Evolutionary conservation across 2,797 vertebrate species (phyloP), one percentile per base, ranked within the genome.

Genomic region (Halcyon smyrnensis): DNA sequence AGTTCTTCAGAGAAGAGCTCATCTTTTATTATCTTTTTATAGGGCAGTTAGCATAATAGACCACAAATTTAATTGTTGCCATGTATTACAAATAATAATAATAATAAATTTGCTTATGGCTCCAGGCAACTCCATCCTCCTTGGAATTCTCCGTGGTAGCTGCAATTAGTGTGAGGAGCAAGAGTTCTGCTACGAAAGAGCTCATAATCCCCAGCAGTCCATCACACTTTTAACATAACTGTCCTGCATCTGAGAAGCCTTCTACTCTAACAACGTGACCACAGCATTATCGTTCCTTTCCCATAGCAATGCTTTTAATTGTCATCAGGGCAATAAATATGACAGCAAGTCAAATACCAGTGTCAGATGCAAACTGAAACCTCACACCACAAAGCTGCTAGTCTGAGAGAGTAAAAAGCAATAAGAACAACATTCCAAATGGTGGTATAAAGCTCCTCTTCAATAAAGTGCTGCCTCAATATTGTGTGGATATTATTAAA

Each of bases 321-420:
- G 95, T 91, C 96, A 96, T 95, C 87, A 82, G 89, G 87, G 70
- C 84, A 95, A 92, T 96, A 97, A 97, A 97, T 85, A 56, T 41
- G 56, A 91, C 54, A 77, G 84, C 2, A 34, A 91, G 87, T 96
- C 78, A 93, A 96, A 95, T 53, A 91, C 36, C 64, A 87, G 12
- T 54, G 82, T 87, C 85, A 90, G 84, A 78, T 91, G 86, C 80
- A 97, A 97, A 97, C 50, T 95, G 95, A 94, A 97, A 91, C 80
- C 79, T 91, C 84, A 90, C 96, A 96, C 86, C 90, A 63, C 90
- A 89, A 88, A 94, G 54, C 65, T 77, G n/a, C 56, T 82, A 90
- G 82, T 92, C 85, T 80, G 80, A 95, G 68, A 75, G 75, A 89
- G 83, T 81, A 89, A 95, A 97, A 96, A 96, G 50, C 86, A 83